Conservation (phyloP, 2,113 vertebrate species). For the Leptosomus discolor region DNA sequence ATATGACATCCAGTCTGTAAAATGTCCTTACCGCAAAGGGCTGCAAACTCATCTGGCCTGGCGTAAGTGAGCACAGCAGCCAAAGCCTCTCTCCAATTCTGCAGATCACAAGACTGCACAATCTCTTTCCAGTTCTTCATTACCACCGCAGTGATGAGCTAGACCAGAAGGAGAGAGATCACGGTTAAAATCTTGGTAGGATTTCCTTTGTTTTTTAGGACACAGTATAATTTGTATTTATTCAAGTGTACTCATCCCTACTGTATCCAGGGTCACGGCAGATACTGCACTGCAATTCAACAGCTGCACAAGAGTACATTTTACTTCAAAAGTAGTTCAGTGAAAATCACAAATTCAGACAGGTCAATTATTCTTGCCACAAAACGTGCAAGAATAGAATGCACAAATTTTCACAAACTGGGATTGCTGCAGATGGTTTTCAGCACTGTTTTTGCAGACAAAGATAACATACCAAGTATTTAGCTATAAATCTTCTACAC, state of each 20-base stretch:
- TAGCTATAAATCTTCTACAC: not conserved
- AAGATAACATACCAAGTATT: not conserved
- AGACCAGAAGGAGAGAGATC: not conserved
- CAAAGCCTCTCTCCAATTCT: slow-evolving; percentile 94
- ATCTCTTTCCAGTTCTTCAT: slow-evolving; percentile 93
- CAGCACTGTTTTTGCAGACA: not conserved
- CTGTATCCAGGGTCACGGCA: not conserved
- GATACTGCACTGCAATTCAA: not conserved
- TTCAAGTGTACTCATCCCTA: not conserved
- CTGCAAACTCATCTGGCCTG: slow-evolving; percentile 87
- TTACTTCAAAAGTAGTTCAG: not conserved
- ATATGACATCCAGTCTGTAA: not conserved
- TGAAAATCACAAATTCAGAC: not conserved
- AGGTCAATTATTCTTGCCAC: not conserved
- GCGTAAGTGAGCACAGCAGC: slow-evolving; percentile 94
- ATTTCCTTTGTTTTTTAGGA: not conserved
- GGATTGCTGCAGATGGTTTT: not conserved
- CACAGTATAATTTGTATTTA: not conserved
- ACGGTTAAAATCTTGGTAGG: not conserved
- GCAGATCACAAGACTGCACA: slow-evolving; percentile 89
- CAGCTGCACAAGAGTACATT: not conserved
- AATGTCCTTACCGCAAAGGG: slow-evolving; percentile 85
- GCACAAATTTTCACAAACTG: not conserved
- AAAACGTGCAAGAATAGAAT: not conserved
- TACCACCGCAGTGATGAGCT: slow-evolving; percentile 96